Base-by-base conservation (phyloP, 2,797 vertebrate species). In the Hydrophis major region DNA sequence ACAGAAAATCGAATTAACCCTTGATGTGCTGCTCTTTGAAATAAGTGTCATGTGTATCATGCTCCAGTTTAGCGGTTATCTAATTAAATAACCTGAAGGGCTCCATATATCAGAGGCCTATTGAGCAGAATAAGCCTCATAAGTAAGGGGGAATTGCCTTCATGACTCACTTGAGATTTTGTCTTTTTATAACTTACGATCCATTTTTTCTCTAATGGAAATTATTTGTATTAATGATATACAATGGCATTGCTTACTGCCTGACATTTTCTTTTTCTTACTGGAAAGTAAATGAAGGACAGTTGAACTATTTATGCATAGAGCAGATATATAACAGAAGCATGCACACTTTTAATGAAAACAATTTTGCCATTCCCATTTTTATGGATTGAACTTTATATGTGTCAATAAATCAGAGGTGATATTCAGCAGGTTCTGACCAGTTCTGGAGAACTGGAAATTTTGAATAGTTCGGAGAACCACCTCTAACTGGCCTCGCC, bases 131-230 rank as follows among this genome's bases (percentile, higher is more conserved):
- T 56, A 88, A 87, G 83, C 69, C 61, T 87, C 94, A 95, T 93
- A 95, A 94, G 89, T 92, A 93, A 94, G 89, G 25, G 27, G n/a
- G 93, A 96, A 95, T 95, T 94, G 90, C 66, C 94, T 87, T 95
- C 56, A 93, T 94, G 89, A 93, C 28, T 96, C 89, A 83, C 11
- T 92, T 93, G 94, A 95, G 90, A 57, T 94, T 94, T 88, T 94
- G 32, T 53, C 10, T 47, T 91, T 93, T 92, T 66, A 88, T 93
- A 92, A 97, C 88, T 93, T 94, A 95, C 20, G 53, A 94, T 88
- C 59, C n/a, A 94, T 37, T 94, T 94, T 0, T 2, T 63, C 27
- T 90, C 16, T 78, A 90, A 83, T 83, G 56, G 37, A 95, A 90
- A 83, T 96, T 94, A 94, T 94, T 95, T 93, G 20, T 92, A 69